These are phyloP conservation scores for Drosophila glabriapex DNA, from an alignment of 2,888 invertebrate species.

Conservation along the genomic window DNA sequence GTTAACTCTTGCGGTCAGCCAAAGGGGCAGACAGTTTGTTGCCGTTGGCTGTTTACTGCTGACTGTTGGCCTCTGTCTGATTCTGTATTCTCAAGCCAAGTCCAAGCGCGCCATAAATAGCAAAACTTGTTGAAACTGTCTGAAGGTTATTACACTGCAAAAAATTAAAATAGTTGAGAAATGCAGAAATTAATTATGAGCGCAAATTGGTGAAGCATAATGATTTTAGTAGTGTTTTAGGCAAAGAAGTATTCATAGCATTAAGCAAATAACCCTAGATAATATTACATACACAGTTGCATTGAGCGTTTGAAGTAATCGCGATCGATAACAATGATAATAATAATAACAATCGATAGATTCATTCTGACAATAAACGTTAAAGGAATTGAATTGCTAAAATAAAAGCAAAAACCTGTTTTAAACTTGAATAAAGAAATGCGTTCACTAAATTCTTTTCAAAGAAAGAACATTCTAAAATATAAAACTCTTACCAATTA, in stretches of 20 bases:
- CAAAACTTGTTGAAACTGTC: slow-evolving; percentile 60
- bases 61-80: slow-evolving; percentile 19
- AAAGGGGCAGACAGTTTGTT: slow-evolving; percentile 46
- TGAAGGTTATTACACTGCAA: slow-evolving; percentile 64
- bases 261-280: neutral
- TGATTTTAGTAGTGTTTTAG: no score
- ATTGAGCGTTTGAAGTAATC: neutral
- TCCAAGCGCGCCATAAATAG: slow-evolving; percentile 59
- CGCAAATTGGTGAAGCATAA: rapidly evolving
- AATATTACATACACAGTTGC: neutral
- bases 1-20: slow-evolving; percentile 57
- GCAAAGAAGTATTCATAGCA: neutral
- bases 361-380: neutral
- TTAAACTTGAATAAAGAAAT: neutral
- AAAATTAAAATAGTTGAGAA: neutral
- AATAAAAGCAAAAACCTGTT: neutral
- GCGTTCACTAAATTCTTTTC: neutral
- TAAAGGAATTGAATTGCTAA: neutral
- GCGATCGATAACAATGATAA: neutral
- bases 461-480: neutral
- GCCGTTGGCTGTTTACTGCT: slow-evolving; percentile 5
- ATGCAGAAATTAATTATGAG: neutral
- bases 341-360: neutral
- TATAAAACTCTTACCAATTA: neutral
- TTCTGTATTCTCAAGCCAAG: slow-evolving; percentile 47